Percentiles rank a stretch among this genome's conserved stretches.
phyloP scores from a whole-genome alignment of 2,113 vertebrate genomes.

The Pionites leucogaster region DNA sequence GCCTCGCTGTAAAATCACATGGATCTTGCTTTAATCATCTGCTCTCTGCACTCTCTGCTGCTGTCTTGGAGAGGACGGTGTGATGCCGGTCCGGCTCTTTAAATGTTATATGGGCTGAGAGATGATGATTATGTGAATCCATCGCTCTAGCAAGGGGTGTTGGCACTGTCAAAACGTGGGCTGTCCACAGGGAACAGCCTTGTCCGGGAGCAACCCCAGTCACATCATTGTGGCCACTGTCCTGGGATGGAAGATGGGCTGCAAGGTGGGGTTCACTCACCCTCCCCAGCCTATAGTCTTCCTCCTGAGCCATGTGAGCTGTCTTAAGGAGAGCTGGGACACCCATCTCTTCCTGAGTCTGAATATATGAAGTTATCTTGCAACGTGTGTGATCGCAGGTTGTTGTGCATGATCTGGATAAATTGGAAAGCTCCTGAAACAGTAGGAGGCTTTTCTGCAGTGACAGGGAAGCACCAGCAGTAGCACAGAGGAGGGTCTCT shows the following conservation, averaged over 20 bases:
- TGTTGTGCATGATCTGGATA: not conserved
- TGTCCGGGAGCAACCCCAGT: not conserved
- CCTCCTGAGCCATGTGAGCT: not conserved
- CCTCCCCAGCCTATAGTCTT: not conserved
- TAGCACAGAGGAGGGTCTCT: not conserved
- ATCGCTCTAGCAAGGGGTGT: not conserved
- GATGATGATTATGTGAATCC: not conserved
- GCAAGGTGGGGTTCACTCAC: not conserved
- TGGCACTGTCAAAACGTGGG: not conserved
- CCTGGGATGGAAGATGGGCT: not conserved
- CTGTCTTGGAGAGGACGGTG: accelerated
- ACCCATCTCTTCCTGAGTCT: not conserved
- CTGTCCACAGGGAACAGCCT: not conserved
- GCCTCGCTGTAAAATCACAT: not conserved
- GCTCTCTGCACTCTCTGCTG: not conserved
- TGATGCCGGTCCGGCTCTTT: accelerated
- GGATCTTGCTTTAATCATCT: not conserved
- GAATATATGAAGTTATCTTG: not conserved
- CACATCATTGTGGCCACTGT: accelerated
- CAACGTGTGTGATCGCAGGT: not conserved
- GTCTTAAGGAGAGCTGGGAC: not conserved
- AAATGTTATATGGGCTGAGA: not conserved
- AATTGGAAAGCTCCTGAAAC: not conserved
- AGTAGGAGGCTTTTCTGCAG: not conserved
- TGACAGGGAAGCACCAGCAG: not conserved